Percentiles rank a stretch among this genome's conserved stretches.
These are phyloP conservation scores for Eupsittula cactorum DNA, from an alignment of 2,113 vertebrate genomes.

Conservation along the genomic window DNA sequence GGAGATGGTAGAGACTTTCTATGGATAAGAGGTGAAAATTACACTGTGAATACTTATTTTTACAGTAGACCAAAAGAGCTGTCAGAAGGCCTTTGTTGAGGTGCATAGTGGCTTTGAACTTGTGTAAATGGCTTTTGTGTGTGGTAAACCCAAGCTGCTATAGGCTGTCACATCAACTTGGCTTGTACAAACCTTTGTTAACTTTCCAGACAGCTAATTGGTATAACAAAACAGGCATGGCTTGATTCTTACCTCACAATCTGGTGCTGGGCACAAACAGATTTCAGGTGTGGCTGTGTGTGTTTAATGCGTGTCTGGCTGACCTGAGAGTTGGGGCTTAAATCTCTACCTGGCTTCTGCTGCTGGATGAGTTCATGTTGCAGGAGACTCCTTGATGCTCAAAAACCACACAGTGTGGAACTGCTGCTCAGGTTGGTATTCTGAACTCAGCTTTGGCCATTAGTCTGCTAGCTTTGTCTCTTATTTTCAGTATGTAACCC, in stretches of 20 bases:
- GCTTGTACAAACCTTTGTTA: neutral
- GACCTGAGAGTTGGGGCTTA: neutral
- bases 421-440: neutral
- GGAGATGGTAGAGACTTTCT: neutral
- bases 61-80: neutral
- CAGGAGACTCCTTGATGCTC: neutral
- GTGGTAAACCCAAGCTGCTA: neutral
- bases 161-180: neutral
- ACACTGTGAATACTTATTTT: neutral
- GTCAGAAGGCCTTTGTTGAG: neutral
- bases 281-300: neutral
- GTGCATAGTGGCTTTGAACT: neutral
- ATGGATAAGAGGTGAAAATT: neutral
- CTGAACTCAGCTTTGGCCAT: neutral
- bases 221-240: neutral
- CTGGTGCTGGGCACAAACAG: neutral
- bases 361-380: neutral
- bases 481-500: neutral
- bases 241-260: neutral
- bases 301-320: neutral
- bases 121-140: neutral
- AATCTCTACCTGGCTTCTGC: neutral
- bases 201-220: neutral
- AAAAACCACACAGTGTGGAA: accelerated
- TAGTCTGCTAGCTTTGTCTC: neutral